Conservation (phyloP, 2,113 vertebrate genomes). For the Galbula dea region DNA sequence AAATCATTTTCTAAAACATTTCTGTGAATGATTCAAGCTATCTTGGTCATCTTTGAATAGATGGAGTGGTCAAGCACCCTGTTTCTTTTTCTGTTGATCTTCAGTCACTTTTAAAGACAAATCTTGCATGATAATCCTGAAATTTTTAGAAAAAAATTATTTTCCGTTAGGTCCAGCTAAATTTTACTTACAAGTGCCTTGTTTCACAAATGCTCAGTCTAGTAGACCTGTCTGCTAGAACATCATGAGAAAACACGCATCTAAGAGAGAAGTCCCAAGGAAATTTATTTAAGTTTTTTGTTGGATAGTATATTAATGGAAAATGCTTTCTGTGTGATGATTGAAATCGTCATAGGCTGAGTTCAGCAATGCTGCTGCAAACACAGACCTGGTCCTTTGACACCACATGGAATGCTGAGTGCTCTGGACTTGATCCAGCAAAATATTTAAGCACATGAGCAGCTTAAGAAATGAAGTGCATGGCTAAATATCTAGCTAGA, state of each 20-base stretch:
- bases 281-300: neutral
- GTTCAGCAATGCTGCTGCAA: neutral
- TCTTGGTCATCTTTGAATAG: neutral
- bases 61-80: neutral
- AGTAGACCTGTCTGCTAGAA: neutral
- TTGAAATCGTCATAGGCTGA: neutral
- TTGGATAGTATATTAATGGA: neutral
- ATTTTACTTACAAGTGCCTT: neutral
- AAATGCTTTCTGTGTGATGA: constrained; percentile 1
- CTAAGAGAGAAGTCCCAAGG: neutral
- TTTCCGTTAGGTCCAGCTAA: neutral
- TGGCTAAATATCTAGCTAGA: constrained; percentile 31
- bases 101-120: neutral
- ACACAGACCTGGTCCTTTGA: neutral
- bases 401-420: neutral
- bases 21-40: constrained; percentile 1
- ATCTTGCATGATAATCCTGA: neutral
- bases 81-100: neutral
- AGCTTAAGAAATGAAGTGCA: constrained; percentile 15
- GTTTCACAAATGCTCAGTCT: neutral
- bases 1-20: constrained; percentile 22
- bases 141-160: neutral
- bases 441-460: constrained; percentile 14
- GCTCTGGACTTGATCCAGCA: constrained; percentile 10
- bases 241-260: neutral